Evolutionary conservation across 2,888 invertebrate species (phyloP), one percentile per base, ranked within the genome.

Genomic region (Lacanobia wlatinum): DNA sequence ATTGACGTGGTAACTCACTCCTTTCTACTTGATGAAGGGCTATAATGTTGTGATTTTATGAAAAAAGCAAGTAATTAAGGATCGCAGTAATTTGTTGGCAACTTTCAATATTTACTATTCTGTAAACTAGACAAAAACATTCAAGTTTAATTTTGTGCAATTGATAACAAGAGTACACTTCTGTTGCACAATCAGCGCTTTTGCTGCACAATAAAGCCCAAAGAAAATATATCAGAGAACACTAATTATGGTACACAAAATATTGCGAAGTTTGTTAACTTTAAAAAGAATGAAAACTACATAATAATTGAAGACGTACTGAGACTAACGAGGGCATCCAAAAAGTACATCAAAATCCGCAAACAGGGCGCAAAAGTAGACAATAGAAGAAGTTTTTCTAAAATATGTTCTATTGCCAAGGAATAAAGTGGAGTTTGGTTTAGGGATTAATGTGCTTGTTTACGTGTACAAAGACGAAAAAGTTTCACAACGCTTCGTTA

Each of bases 401-500:
- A 89, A 89, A 72, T 77, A 61, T 64, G 59, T 65, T 87, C 63
- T 90, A 88, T 74, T 5, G 4, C 64, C 7, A 64, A 61, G 82
- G 10, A 18, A 23, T 89, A 91, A 78, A 84, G 90, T 85, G 65
- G 66, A 84, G 71, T 90, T 91, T 89, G 28, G 82, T 55, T 56
- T 78, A 75, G 16, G 71, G 38, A 69, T 40, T 77, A 65, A 78
- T 82, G 80, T 80, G 86, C 83, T 91, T 93, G 92, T 93, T 94
- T 93, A 91, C 91, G 89, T 86, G 88, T 87, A 89, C 85, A 89
- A 89, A 90, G 90, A 91, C 90, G 90, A 93, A 94, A 94, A 94
- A 94, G 90, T 93, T 92, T 87, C 87, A 89, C 90, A 88, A 89
- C 91, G 93, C 92, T 93, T 94, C 92, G 93, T 94, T 94, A 92